Percentiles rank a stretch among this genome's conserved stretches.
Conservation (phyloP, 2,797 vertebrate genomes). For the Acanthurus lineatus region DNA sequence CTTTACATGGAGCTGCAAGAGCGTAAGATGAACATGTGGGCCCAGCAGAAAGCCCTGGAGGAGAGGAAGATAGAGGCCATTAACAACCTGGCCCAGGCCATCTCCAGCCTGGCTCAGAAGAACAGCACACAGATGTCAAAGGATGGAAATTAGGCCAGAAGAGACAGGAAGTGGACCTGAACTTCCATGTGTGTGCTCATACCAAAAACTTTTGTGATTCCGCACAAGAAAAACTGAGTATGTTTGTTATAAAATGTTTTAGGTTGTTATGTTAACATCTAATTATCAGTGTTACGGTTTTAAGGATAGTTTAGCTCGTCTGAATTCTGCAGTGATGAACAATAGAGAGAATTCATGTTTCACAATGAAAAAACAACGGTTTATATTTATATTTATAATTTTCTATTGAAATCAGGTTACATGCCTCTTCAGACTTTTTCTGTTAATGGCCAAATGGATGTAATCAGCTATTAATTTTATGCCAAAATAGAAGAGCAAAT, state of each 20-base stretch:
- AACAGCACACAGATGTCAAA: constrained; percentile 59
- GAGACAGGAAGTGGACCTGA: not conserved
- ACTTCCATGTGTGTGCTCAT: not conserved
- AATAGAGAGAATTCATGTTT: no score
- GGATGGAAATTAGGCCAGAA: constrained; percentile 50
- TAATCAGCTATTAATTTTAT: constrained; percentile 21
- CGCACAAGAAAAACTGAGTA: not conserved
- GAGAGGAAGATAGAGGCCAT: constrained; percentile 89
- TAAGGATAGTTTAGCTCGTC: not conserved
- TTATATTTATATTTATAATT: no score
- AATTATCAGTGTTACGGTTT: constrained; percentile 10
- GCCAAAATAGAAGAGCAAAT: not conserved
- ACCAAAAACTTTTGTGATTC: constrained; percentile 16
- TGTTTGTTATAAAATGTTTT: not conserved
- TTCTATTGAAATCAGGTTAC: not conserved
- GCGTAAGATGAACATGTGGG: constrained; percentile 89
- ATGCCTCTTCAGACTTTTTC: not conserved
- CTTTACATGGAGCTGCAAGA: constrained; percentile 89
- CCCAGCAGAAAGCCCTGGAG: constrained; percentile 87
- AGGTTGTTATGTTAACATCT: not conserved
- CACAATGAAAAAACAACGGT: no score
- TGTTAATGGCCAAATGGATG: not conserved
- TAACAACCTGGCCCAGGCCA: constrained; percentile 87
- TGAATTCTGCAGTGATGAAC: not conserved
- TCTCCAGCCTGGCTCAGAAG: constrained; percentile 83